Base-by-base conservation (phyloP, 2,797 vertebrate species). In the Arnoldichthys spilopterus region DNA sequence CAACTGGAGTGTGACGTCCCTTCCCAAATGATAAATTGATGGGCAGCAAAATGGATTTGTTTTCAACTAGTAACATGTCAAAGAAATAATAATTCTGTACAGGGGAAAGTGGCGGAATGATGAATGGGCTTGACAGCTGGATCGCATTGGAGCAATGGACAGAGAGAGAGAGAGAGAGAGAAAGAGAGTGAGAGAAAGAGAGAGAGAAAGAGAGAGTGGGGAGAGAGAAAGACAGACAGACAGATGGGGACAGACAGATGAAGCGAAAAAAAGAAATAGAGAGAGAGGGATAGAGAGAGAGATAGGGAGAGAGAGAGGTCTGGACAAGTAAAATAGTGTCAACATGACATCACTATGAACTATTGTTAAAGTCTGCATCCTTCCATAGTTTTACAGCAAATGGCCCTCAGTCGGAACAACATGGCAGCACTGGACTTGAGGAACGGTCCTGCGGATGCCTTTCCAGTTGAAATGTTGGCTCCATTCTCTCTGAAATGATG, bases 11-110 rank as follows among this genome's bases (percentile, higher is more conserved):
- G 89, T 90, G 90, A 94, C 91, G 92, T 89, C 87, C 90, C 83
- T 86, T 91, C 91, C 89, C 84, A 90, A 90, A 92, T 94, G 92
- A 94, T 93, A 91, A 94, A 93, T 93, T 91, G 92, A 93, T 85
- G 90, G 92, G 90, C 91, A 91, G 90, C 90, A 86, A 94, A 94
- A 93, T 93, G 89, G 92, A 94, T 94, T 95, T 94, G 92, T 94
- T 94, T 94, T 92, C 90, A 91, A 93, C 92, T 92, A 90, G 91
- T 93, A 93, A 92, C 92, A 93, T 91, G 92, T 94, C 91, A 93
- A 92, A 93, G 92, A 92, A 93, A 94, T 91, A 94, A 93, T 93
- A 93, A 94, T 94, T 94, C 90, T 91, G 90, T 88, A 88, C 73
- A 85, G 56, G 88, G 88, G 88, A 90, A 90, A 90, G 89, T 90